Evolutionary conservation across 2,113 vertebrate species (phyloP), one percentile per base, ranked within the genome.

Genomic region (Axis porcinus): DNA sequence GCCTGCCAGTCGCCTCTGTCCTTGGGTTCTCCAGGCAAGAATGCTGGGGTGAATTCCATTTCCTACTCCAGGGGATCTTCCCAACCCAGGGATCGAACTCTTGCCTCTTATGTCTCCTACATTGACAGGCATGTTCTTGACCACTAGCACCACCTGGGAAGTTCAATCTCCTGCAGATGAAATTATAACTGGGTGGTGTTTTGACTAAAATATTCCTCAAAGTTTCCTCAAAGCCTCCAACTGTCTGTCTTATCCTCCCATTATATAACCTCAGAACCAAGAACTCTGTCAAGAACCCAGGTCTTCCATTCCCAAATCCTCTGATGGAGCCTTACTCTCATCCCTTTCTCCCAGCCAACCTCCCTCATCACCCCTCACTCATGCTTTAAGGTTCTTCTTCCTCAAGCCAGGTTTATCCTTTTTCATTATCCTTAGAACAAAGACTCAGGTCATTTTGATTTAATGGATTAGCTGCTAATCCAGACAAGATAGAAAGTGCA

Each of bases 381-480:
- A 11, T 23, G 30, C 25, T 57, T 95, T 54, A 36, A 13, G 54
- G 43, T 47, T 88, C 50, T 27, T 67, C 60, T 62, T 17, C 54
- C n/a, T 21, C 16, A 27, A 47, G 11, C 11, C 58, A 94, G 23
- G 40, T 92, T 67, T 91, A 85, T 92, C 15, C 47, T 67, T 92
- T 89, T 92, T 50, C 57, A 19, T 94, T 52, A 33, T 92, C 43
- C 60, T 92, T 93, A 43, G 54, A 94, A 64, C 33, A 97, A 95
- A 97, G 45, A 89, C 7, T 54, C 6, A 2, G 60, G 79, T 64
- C 45, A 84, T 79, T 94, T 89, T 91, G 93, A 94, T 82, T 97
- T 94, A 93, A 96, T 36, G 43, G 82, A 86, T 97, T 86, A 97
- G 67, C 54, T 94, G 45, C 58, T 87, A 79, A 89, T 79, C 70